Percentiles rank a stretch among this genome's conserved stretches.
Conservation (phyloP, 2,797 vertebrate species). For the Coregonus ussuriensis region DNA sequence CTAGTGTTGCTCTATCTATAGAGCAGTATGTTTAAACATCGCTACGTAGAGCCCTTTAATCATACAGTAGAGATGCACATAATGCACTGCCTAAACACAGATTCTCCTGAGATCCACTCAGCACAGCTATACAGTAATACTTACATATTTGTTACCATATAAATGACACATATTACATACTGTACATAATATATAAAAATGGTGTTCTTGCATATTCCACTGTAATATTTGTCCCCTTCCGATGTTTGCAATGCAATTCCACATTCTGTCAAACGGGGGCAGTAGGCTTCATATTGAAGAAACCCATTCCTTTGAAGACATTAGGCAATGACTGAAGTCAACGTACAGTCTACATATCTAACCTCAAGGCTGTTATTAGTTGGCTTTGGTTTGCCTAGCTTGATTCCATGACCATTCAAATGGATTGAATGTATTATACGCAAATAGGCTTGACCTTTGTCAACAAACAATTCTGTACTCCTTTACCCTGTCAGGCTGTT, state of each 20-base stretch:
- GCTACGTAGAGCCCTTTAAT: neutral
- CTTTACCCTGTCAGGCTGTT: neutral
- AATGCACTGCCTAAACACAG: neutral
- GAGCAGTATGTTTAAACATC: neutral
- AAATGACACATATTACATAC: neutral
- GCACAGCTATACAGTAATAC: neutral
- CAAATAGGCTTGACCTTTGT: neutral
- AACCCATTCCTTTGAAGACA: neutral
- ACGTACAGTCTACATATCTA: neutral
- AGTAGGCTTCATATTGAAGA: neutral
- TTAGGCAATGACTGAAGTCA: neutral
- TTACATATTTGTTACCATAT: no score
- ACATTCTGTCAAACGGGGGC: conserved; percentile 50
- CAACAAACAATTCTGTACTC: no score
- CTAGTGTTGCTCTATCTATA: no score
- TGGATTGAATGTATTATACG: neutral
- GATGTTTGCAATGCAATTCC: conserved; percentile 41
- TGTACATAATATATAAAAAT: neutral
- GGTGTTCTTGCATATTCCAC: neutral
- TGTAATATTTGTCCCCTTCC: no score
- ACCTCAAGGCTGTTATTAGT: neutral
- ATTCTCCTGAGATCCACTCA: neutral
- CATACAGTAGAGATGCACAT: neutral
- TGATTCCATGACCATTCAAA: neutral
- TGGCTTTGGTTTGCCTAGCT: neutral